phyloP scores from a whole-genome alignment of 2,888 invertebrate species.

The Drosophila kokeensis region DNA sequence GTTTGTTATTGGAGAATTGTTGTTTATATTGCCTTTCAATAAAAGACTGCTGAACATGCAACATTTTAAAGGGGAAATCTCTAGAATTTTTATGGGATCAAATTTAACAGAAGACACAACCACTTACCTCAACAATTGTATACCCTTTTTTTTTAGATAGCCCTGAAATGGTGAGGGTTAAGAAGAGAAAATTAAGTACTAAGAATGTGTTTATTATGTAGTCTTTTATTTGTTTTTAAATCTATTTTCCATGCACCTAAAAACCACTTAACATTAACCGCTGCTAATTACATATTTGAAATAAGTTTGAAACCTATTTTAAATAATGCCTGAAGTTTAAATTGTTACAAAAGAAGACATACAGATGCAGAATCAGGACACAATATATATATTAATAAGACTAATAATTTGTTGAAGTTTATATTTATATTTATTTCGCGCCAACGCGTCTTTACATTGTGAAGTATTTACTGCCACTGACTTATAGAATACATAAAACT shows the following conservation, averaged over 20 bases:
- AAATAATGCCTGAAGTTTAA: background rate
- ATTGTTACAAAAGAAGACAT: background rate
- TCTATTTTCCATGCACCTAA: background rate
- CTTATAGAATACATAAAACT: too few relatives aligned
- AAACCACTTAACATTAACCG: background rate
- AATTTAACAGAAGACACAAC: background rate
- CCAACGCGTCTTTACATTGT: too few relatives aligned
- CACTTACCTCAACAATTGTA: too few relatives aligned
- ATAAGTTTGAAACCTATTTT: background rate
- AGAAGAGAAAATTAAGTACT: background rate
- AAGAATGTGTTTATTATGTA: background rate
- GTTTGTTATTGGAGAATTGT: slow-evolving; percentile 24
- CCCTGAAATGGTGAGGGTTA: too few relatives aligned
- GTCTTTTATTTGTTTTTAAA: background rate
- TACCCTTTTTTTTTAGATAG: too few relatives aligned
- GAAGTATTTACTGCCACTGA: too few relatives aligned
- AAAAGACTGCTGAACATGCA: slow-evolving; percentile 4
- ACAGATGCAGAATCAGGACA: background rate
- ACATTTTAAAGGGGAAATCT: background rate
- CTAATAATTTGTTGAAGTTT: too few relatives aligned
- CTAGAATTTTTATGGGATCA: background rate
- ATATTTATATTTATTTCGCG: too few relatives aligned
- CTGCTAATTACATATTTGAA: background rate
- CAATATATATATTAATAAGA: background rate
- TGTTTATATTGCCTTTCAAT: slow-evolving; percentile 3